Percentiles rank a stretch among this genome's conserved stretches.
These are phyloP conservation scores for Melitaea cinxia DNA, from an alignment of 1,140 invertebrate genomes.

Conservation along the genomic window DNA sequence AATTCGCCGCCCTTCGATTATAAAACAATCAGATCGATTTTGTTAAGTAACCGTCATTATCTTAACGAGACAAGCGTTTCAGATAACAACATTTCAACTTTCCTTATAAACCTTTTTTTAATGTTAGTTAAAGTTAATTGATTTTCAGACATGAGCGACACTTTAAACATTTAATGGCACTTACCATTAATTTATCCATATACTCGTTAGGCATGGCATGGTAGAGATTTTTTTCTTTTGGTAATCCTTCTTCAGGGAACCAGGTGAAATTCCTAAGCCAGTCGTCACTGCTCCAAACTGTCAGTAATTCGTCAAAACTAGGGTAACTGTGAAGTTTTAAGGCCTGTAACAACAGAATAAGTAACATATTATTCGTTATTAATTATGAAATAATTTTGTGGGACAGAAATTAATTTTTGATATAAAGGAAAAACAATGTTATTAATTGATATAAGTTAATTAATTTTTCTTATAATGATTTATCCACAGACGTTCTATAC, in stretches of 20 bases:
- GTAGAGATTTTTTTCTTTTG: constrained; percentile 56
- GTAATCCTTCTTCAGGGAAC: constrained; percentile 57
- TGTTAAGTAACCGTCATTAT: constrained; percentile 54
- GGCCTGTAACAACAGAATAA: constrained; percentile 61
- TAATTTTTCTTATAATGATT: constrained; percentile 22
- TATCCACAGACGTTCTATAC: constrained; percentile 29
- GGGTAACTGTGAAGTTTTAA: constrained; percentile 56
- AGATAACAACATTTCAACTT: constrained; percentile 36
- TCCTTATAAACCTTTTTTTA: constrained; percentile 29
- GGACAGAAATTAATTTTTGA: not conserved
- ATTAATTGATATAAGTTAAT: constrained; percentile 7
- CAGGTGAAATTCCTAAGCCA: constrained; percentile 61
- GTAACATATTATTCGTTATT: too few relatives aligned
- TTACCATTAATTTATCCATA: constrained; percentile 57
- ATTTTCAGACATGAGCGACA: constrained; percentile 8
- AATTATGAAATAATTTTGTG: too few relatives aligned
- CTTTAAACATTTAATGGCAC: constrained; percentile 28
- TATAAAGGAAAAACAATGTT: not conserved
- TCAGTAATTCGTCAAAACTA: constrained; percentile 54
- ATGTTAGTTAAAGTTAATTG: constrained; percentile 8
- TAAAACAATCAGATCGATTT: constrained; percentile 63
- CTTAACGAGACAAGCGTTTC: constrained; percentile 46
- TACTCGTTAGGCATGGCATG: constrained; percentile 47
- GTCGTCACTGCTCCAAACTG: constrained; percentile 48
- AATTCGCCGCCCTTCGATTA: constrained; percentile 71